Evolutionary conservation across 2,888 invertebrate genomes (phyloP).

Genomic region (Pecten maximus): DNA sequence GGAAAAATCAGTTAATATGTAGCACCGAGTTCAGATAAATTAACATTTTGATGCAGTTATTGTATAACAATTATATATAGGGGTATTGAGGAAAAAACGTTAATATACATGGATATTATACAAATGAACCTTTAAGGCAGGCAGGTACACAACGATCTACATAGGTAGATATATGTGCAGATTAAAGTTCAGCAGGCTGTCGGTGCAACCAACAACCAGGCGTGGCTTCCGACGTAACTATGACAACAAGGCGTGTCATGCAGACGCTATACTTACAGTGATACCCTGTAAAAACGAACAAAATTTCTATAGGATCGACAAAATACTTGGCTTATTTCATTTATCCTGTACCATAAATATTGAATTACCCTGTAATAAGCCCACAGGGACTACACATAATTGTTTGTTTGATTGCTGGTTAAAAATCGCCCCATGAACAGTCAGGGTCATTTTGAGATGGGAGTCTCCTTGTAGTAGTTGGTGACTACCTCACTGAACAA

Average conservation of each 20-base stretch:
- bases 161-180: constrained; percentile 35
- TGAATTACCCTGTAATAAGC: too few species aligned
- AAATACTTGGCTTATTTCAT: too few species aligned
- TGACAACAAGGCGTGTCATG: constrained; percentile 13
- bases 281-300: constrained; percentile 1
- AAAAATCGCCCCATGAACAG: too few species aligned
- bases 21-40: background rate
- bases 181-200: background rate
- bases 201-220: constrained; percentile 9
- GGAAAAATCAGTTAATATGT: background rate
- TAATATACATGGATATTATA: background rate
- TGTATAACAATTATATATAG: background rate
- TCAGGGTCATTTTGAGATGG: too few species aligned
- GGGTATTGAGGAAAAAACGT: background rate
- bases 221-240: background rate
- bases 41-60: background rate
- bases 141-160: background rate
- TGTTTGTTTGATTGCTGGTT: too few species aligned
- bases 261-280: constrained; percentile 1
- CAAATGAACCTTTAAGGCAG: background rate
- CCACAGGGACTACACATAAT: too few species aligned
- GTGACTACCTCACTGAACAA: too few species aligned
- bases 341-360: background rate
- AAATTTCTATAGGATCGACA: background rate
- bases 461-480: too few species aligned